Percentiles rank a stretch among this genome's conserved stretches.
These are phyloP conservation scores for Laothoe populi DNA, from an alignment of 2,888 invertebrate species.

Conservation along the genomic window DNA sequence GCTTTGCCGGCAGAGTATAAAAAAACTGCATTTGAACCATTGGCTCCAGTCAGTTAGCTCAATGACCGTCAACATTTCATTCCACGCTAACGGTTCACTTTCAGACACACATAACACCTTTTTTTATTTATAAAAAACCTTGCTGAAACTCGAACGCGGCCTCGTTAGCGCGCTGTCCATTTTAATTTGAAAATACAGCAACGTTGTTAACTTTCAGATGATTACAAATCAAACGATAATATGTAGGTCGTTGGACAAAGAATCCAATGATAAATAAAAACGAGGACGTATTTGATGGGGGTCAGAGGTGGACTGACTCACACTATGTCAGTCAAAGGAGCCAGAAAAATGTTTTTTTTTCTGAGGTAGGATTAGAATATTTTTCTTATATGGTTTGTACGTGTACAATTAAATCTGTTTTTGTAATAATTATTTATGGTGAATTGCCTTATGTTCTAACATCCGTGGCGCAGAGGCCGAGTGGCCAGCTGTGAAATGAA, in stretches of 20 bases:
- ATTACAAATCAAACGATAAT: slow-evolving; percentile 37
- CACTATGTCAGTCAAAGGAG: too few relatives aligned
- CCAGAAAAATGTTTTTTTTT: too few relatives aligned
- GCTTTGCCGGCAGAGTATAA: not conserved
- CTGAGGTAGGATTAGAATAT: too few relatives aligned
- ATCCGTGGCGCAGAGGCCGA: too few relatives aligned
- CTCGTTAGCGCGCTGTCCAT: slow-evolving; percentile 29
- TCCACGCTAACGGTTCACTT: not conserved
- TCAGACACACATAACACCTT: not conserved
- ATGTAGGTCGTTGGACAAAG: slow-evolving; percentile 64
- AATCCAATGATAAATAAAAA: slow-evolving; percentile 49
- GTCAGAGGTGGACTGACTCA: slow-evolving; percentile 39
- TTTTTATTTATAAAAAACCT: slow-evolving; percentile 20
- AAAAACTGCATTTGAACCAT: not conserved
- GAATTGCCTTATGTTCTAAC: too few relatives aligned
- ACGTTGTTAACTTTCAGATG: slow-evolving; percentile 43
- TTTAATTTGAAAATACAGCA: slow-evolving; percentile 36
- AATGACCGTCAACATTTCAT: not conserved
- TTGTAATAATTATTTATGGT: too few relatives aligned
- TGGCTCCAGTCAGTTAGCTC: not conserved
- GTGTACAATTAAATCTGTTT: too few relatives aligned
- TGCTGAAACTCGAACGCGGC: slow-evolving; percentile 26
- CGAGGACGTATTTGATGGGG: slow-evolving; percentile 31
- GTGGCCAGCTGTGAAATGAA: too few relatives aligned
- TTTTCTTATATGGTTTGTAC: too few relatives aligned